A percentile compares a stretch with the other conserved stretches of the same genome.
These are phyloP conservation scores for Xestobium rufovillosum DNA, from an alignment of 2,888 invertebrate species.

Conservation along the genomic window DNA sequence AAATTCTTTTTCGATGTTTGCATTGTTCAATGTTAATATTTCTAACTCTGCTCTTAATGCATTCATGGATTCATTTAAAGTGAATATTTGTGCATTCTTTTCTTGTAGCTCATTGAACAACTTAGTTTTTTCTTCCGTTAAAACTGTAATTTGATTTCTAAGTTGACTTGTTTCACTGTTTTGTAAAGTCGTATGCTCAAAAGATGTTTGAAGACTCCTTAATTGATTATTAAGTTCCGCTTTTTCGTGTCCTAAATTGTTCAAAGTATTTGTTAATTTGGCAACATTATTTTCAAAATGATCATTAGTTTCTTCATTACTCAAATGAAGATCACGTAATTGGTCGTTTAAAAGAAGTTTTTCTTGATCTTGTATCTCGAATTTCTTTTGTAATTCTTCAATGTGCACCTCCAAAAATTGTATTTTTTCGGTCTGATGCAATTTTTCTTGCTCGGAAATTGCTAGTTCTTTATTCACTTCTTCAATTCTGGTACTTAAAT, in stretches of 20 bases:
- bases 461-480: slow-evolving; percentile 18
- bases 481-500: slow-evolving; percentile 14
- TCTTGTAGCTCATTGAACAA: slow-evolving; percentile 37
- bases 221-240: no score
- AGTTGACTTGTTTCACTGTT: no score
- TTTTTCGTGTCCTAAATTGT: no score
- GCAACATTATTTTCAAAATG: no score
- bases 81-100: slow-evolving; percentile 33
- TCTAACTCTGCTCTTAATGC: slow-evolving; percentile 1
- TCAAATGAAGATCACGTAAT: no score
- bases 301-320: no score
- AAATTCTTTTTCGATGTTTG: not conserved
- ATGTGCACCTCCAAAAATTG: no score
- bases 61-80: slow-evolving; percentile 41
- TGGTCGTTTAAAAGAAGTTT: no score
- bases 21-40: not conserved
- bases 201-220: not conserved
- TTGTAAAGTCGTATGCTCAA: not conserved
- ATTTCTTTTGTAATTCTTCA: no score
- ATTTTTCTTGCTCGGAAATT: slow-evolving; percentile 17
- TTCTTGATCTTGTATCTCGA: no score
- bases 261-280: no score
- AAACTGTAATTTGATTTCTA: slow-evolving; percentile 29
- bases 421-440: no score
- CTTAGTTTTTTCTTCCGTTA: slow-evolving; percentile 35